Base-by-base conservation (phyloP, 2,113 vertebrate genomes). In the Carassius auratus region DNA sequence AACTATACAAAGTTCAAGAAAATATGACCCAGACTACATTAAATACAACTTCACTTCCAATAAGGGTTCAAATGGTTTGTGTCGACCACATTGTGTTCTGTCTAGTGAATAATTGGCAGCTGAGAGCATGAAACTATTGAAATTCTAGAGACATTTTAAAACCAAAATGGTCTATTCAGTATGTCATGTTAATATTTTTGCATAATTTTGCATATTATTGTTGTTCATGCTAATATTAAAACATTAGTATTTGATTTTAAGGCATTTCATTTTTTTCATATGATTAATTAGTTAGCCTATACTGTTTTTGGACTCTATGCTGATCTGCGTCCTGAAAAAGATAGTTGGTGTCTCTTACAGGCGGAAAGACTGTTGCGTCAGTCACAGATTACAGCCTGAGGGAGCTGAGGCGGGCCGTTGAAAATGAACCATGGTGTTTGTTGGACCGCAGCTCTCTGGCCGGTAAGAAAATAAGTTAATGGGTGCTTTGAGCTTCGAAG, bases 391-490 rank as follows among this genome's bases (percentile, higher is more conserved):
- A 66, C 80, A 48, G 88, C 75, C 59, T 69, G 17, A 59, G 52
- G 68, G 66, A 69, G 85, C 45, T 36, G 30, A 10, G 21, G 69
- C 62, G 42, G 75, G 76, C 80, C 57, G 45, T 33, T 73, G 82
- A 74, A 88, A 89, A 81, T 84, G 30, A 85, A 45, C 50, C 79
- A 13, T 79, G 57, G 71, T 66, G 50, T 89, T 77, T 80, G 86
- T 73, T 79, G 84, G 30, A 87, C 80, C 68, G 33, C 64, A 71
- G 64, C 76, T 48, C 76, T 82, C 59, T n/a, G 19, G 30, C 76
- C 78, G 74, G 81, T 76, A 85, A 84, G 83, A 88, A 88, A 87
- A 87, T 33, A 81, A 86, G 86, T 76, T 86, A 86, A 87, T 86
- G 79, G 76, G 77, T 81, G 59, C 79, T 42, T 82, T 68, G 62